A percentile compares a stretch with the other conserved stretches of the same genome.
phyloP scores from a whole-genome alignment of 2,888 invertebrate species.

The Nasonovia ribisnigri region DNA sequence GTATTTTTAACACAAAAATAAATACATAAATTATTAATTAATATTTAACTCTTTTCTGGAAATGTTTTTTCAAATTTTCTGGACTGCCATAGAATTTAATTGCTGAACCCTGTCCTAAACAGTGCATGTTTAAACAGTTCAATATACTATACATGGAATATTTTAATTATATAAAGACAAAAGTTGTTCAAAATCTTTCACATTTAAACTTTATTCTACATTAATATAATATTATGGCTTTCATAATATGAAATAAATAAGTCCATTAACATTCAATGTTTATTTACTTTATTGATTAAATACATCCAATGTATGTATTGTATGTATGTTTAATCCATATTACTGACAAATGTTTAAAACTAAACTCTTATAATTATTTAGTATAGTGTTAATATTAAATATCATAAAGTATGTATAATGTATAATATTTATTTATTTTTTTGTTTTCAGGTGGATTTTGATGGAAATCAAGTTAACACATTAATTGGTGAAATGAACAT shows the following conservation, averaged over 20 bases:
- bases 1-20: too few species aligned
- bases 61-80: too few species aligned
- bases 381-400: not conserved
- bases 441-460: conserved; percentile 56
- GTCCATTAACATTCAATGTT: not conserved
- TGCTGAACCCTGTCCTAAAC: not conserved
- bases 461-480: conserved; percentile 57
- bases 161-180: not conserved
- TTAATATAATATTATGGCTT: not conserved
- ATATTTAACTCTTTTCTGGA: too few species aligned
- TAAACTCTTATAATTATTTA: not conserved
- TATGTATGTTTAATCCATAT: too few species aligned
- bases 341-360: not conserved
- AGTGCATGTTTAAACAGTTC: not conserved
- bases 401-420: not conserved
- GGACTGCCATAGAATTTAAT: too few species aligned
- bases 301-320: not conserved
- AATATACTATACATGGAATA: not conserved
- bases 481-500: conserved; percentile 63
- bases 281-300: not conserved
- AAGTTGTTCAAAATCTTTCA: not conserved
- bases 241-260: not conserved
- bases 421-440: not conserved
- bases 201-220: not conserved
- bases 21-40: too few species aligned